These are phyloP conservation scores for Napeogenes inachia DNA, from an alignment of 2,888 invertebrate genomes.

Conservation along the genomic window DNA sequence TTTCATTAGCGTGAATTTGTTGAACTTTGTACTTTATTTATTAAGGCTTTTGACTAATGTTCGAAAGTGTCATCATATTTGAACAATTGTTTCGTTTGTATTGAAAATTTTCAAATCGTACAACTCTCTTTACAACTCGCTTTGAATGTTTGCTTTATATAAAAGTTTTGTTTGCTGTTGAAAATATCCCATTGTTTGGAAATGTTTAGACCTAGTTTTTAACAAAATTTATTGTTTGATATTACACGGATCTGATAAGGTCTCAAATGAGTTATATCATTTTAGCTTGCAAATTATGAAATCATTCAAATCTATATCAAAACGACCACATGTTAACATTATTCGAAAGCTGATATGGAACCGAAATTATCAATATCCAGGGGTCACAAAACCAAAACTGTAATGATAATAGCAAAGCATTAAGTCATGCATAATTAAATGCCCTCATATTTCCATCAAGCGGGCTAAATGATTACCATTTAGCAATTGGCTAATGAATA, in stretches of 20 bases:
- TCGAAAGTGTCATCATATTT: conserved; percentile 17
- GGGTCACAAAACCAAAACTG: conserved; percentile 20
- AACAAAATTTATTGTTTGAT: neutral
- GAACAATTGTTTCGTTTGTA: conserved; percentile 19
- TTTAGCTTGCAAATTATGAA: neutral
- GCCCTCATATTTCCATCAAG: conserved; percentile 34
- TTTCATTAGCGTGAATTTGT: conserved; percentile 19
- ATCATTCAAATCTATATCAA: conserved; percentile 12
- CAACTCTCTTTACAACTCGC: neutral
- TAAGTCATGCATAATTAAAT: conserved; percentile 37
- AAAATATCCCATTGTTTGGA: neutral
- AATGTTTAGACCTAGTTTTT: neutral
- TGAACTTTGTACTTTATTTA: conserved; percentile 24
- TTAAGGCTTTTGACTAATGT: conserved; percentile 24
- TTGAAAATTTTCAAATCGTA: conserved; percentile 3
- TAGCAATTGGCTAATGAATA: conserved; percentile 34
- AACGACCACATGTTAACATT: conserved; percentile 7
- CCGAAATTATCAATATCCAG: conserved; percentile 16
- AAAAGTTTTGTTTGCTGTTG: neutral
- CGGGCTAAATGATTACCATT: conserved; percentile 34
- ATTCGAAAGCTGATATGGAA: conserved; percentile 6
- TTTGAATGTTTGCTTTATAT: neutral
- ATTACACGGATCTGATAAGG: too few species aligned
- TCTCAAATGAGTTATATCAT: too few species aligned
- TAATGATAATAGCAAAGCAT: conserved; percentile 27